Conservation (phyloP, 2,888 invertebrate species). For the Fragum sueziense region DNA sequence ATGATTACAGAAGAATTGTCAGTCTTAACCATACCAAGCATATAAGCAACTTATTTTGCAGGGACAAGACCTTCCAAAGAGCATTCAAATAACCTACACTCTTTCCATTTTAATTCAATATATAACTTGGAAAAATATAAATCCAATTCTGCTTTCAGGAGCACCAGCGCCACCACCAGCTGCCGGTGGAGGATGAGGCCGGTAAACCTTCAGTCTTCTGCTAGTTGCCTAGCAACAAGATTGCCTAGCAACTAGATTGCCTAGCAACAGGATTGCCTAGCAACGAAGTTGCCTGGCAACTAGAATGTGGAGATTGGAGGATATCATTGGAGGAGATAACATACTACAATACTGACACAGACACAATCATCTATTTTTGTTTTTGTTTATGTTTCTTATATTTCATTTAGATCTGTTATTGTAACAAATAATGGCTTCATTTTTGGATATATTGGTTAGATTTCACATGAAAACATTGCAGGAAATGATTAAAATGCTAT, state of each 20-base stretch:
- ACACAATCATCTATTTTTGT: too few relatives aligned
- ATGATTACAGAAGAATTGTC: too few relatives aligned
- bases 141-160: conserved; percentile 50
- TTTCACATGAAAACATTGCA: neutral
- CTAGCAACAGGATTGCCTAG: too few relatives aligned
- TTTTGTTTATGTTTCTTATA: neutral
- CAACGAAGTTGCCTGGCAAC: conserved; percentile 19
- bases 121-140: too few relatives aligned
- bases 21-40: too few relatives aligned
- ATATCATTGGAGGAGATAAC: neutral
- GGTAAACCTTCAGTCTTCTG: conserved; percentile 65
- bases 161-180: conserved; percentile 71
- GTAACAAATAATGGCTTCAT: neutral
- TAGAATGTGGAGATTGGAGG: conserved; percentile 16
- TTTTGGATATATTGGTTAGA: neutral
- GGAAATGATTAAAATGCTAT: neutral
- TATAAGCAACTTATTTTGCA: too few relatives aligned
- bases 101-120: too few relatives aligned
- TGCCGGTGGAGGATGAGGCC: conserved; percentile 77
- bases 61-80: too few relatives aligned
- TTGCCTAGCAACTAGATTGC: neutral
- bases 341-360: neutral
- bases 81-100: too few relatives aligned
- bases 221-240: conserved; percentile 20
- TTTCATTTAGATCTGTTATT: neutral